Base-by-base conservation (phyloP, 2,113 vertebrate species). In the Stegastes partitus region DNA sequence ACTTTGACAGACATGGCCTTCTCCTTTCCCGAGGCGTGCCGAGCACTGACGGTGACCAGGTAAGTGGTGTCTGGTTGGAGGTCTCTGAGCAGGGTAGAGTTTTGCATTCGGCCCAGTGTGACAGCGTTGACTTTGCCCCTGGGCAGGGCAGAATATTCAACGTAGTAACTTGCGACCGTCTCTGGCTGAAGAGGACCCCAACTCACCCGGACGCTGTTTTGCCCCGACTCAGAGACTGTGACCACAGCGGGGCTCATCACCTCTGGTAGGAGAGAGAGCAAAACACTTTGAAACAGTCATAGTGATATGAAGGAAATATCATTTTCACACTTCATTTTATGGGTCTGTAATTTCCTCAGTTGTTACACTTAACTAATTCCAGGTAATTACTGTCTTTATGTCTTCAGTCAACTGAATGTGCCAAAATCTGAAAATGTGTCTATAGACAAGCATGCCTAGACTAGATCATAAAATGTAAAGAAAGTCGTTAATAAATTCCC, bases 1-100 rank as follows among this genome's bases (percentile, higher is more conserved):
- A 94, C 96, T 82, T 96, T 98, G 37, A 97, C 96, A 0, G 98
- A 98, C 85, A 99, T 94, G 2, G 97, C 95, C 55, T 89, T 96
- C 92, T 98, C 95, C 62, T 84, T 94, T 34, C 98, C 97, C 0
- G 96, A 96, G 3, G 84, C 81, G 37, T 97, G 95, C 50, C 88
- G 49, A 0, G 96, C 97, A 0, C 91, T 96, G 44, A 99, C 94
- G 0, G 98, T 99, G 81, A 99, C 96, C 86, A 99, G 82, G 80
- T 99, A 99, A 63, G 95, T 96, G 11, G 96, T 97, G 70, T 95
- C 96, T 0, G 97, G 94, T 10, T 94, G 88, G 83, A 99, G 95
- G 16, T 95, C 93, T 42, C 94, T 93, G 87, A 99, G 89, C 18
- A 95, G 53, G 0, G 97, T 98, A 82, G 94, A 94, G 82, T 97